These are phyloP conservation scores for Botrylloides violaceus DNA, from an alignment of 23 tunicate genomes.

Conservation along the genomic window DNA sequence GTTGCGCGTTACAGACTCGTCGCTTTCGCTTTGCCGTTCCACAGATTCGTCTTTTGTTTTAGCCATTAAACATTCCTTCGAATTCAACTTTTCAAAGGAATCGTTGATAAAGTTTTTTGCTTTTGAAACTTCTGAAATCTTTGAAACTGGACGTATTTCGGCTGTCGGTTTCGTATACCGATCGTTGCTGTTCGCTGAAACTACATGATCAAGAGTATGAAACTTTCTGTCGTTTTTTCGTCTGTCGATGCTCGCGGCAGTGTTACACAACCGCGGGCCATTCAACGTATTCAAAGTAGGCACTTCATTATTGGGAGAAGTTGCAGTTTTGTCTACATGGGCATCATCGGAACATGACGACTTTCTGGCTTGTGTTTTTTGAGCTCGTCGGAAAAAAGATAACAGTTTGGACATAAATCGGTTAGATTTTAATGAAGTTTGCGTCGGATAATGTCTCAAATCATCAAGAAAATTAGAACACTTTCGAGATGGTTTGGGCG, in stretches of 20 bases:
- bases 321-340: not conserved
- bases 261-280: not conserved
- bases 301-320: not conserved
- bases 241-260: not conserved
- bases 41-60: not conserved
- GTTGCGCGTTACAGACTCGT: not conserved
- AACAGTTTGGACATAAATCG: not conserved
- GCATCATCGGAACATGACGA: not conserved
- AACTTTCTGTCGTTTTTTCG: constrained; percentile 15
- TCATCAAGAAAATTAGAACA: no score
- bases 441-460: no score
- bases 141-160: constrained; percentile 3
- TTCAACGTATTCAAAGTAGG: not conserved
- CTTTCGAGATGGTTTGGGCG: no score
- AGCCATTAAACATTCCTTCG: not conserved
- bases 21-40: not conserved
- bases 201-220: not conserved
- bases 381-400: not conserved
- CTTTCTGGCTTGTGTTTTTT: not conserved
- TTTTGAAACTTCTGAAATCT: not conserved
- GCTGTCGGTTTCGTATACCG: constrained; percentile 5
- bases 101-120: not conserved
- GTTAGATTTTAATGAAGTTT: no score
- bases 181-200: not conserved
- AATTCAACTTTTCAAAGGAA: not conserved